Percentiles rank a stretch among this genome's conserved stretches.
phyloP scores from a whole-genome alignment of 2,113 vertebrate genomes.

The Turdus rufiventris region DNA sequence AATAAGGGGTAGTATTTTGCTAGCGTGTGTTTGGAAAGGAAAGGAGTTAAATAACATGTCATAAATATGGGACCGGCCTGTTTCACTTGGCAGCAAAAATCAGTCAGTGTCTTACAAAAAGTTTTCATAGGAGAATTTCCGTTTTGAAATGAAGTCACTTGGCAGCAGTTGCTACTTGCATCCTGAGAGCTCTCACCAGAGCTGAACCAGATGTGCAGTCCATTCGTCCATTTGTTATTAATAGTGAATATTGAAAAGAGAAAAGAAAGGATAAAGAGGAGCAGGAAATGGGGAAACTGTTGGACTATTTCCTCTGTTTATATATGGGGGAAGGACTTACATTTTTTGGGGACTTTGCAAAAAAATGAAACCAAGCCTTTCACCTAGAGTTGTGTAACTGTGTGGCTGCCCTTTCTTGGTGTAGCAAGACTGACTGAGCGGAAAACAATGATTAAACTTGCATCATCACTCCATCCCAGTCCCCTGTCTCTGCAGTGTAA shows the following conservation, averaged over 20 bases:
- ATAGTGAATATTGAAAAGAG: not conserved
- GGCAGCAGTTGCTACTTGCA: not conserved
- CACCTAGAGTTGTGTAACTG: not conserved
- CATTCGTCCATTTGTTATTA: not conserved
- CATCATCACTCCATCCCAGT: not conserved
- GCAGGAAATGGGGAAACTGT: not conserved
- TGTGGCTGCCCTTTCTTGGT: not conserved
- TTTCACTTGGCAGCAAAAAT: not conserved
- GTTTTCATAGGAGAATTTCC: not conserved
- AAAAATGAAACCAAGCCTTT: not conserved
- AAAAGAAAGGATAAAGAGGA: not conserved
- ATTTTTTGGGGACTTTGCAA: not conserved
- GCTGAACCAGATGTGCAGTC: conserved; percentile 10
- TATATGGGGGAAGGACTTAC: not conserved
- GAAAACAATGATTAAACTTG: not conserved
- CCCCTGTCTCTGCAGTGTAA: not conserved
- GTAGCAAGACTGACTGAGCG: not conserved
- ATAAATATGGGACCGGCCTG: not conserved
- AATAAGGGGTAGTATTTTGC: not conserved
- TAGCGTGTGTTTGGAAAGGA: not conserved
- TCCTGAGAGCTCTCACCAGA: not conserved
- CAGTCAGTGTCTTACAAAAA: not conserved
- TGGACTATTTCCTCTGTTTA: not conserved
- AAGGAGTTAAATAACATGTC: not conserved
- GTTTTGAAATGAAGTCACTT: not conserved